A percentile compares a stretch with the other conserved stretches of the same genome.
Evolutionary conservation across 1,140 invertebrate species (phyloP).

Genomic region (Capitella teleta): DNA sequence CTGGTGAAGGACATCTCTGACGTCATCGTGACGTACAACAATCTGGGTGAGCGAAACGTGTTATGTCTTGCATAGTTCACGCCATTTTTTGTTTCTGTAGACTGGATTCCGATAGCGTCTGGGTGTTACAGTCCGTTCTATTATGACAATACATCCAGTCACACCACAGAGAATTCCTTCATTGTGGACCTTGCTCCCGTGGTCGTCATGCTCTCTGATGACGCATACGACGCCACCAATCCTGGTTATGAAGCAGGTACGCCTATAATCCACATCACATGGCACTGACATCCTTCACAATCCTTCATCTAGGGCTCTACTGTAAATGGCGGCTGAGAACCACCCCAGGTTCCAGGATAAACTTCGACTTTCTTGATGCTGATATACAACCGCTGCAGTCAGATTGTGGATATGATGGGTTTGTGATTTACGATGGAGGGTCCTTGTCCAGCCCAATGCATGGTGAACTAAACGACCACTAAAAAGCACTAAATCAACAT

Average conservation of each 20-base stretch:
- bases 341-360: neutral
- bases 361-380: neutral
- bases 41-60: too few species aligned
- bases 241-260: neutral
- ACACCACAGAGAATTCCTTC: neutral
- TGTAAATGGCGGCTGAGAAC: slow-evolving; percentile 4
- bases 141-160: neutral
- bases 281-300: neutral
- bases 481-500: neutral
- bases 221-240: neutral
- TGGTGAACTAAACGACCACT: neutral
- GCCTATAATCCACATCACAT: too few species aligned
- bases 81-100: too few species aligned
- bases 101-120: neutral
- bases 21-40: too few species aligned
- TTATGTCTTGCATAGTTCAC: too few species aligned
- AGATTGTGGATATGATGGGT: slow-evolving; percentile 3
- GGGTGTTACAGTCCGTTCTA: slow-evolving; percentile 1
- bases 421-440: slow-evolving; percentile 4
- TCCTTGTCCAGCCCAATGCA: neutral
- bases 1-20: too few species aligned
- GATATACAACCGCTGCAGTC: neutral
- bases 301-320: neutral
- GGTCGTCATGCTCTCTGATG: neutral
- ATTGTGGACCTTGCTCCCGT: neutral